These are phyloP conservation scores for Episyrphus balteatus DNA, from an alignment of 1,140 invertebrate species.

Conservation along the genomic window DNA sequence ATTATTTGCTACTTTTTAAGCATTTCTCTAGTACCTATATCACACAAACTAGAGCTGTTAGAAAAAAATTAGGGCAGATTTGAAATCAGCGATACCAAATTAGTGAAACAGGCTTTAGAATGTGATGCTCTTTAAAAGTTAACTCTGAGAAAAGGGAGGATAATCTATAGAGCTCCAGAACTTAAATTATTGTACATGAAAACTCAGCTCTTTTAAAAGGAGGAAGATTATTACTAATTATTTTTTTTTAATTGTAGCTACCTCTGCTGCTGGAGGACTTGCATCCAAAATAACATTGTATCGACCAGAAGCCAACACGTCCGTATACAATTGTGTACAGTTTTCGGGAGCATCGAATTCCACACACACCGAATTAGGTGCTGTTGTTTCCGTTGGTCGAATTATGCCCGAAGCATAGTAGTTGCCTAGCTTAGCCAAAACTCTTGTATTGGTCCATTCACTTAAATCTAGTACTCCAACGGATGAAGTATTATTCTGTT, in stretches of 20 bases:
- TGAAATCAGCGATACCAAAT: too few species aligned
- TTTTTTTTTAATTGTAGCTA: slow-evolving; percentile 6
- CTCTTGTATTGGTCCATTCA: slow-evolving; percentile 83
- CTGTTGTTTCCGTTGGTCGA: slow-evolving; percentile 40
- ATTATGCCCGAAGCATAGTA: slow-evolving; percentile 76
- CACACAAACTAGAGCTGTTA: too few species aligned
- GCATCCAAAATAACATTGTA: slow-evolving; percentile 88
- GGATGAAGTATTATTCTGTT: slow-evolving; percentile 9
- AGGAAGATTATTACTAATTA: too few species aligned
- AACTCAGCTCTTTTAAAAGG: too few species aligned
- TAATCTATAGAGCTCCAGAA: too few species aligned
- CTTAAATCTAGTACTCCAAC: slow-evolving; percentile 59
- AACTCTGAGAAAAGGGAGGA: too few species aligned
- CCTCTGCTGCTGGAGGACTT: slow-evolving; percentile 61
- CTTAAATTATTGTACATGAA: too few species aligned
- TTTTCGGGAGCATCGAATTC: slow-evolving; percentile 58
- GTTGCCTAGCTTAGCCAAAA: slow-evolving; percentile 71
- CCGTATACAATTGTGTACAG: slow-evolving; percentile 44
- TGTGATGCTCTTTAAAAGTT: too few species aligned
- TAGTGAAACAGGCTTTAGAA: too few species aligned
- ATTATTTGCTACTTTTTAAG: too few species aligned
- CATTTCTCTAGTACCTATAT: too few species aligned
- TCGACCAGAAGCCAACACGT: slow-evolving; percentile 64
- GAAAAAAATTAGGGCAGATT: too few species aligned
- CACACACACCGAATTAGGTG: slow-evolving; percentile 54